These are phyloP conservation scores for Drosophila busckii DNA, from an alignment of 1,140 invertebrate species.

Conservation along the genomic window DNA sequence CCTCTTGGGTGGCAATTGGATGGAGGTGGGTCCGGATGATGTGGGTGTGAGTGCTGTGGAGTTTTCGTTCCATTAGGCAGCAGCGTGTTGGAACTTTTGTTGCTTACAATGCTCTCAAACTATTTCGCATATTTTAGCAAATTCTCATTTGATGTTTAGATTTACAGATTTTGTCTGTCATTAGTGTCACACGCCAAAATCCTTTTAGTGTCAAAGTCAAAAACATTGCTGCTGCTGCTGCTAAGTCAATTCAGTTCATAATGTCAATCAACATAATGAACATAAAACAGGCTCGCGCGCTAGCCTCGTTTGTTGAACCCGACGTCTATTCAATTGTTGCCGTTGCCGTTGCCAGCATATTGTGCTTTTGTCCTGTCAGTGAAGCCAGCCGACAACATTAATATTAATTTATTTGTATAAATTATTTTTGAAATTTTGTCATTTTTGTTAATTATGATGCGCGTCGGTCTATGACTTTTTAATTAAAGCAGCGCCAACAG, in stretches of 20 bases:
- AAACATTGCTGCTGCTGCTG: slow-evolving; percentile 11
- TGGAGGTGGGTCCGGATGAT: slow-evolving; percentile 10
- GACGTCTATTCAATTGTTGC: slow-evolving; percentile 50
- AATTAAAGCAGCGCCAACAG: slow-evolving; percentile 44
- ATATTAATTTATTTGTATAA: slow-evolving; percentile 60
- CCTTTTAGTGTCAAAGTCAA: slow-evolving; percentile 50
- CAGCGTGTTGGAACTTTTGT: slow-evolving; percentile 44
- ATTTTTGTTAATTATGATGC: slow-evolving; percentile 47
- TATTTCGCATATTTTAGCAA: slow-evolving; percentile 34
- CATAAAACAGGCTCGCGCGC: slow-evolving; percentile 4
- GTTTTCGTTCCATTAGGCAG: slow-evolving; percentile 55
- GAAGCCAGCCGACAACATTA: slow-evolving; percentile 38
- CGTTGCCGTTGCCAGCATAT: too few species aligned
- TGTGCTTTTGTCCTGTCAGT: too few species aligned
- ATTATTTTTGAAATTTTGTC: slow-evolving; percentile 47
- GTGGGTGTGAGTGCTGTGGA: neutral
- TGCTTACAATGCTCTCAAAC: slow-evolving; percentile 24
- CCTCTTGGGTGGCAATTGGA: slow-evolving; percentile 23
- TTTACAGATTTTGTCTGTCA: slow-evolving; percentile 48
- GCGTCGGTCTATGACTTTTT: slow-evolving; percentile 49
- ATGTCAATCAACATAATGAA: slow-evolving; percentile 31
- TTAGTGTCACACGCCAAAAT: slow-evolving; percentile 59
- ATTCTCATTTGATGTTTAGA: slow-evolving; percentile 50
- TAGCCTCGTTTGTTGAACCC: neutral
- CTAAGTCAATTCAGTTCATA: slow-evolving; percentile 56